These are phyloP conservation scores for Tipula unca DNA, from an alignment of 2,888 invertebrate species.

Conservation along the genomic window DNA sequence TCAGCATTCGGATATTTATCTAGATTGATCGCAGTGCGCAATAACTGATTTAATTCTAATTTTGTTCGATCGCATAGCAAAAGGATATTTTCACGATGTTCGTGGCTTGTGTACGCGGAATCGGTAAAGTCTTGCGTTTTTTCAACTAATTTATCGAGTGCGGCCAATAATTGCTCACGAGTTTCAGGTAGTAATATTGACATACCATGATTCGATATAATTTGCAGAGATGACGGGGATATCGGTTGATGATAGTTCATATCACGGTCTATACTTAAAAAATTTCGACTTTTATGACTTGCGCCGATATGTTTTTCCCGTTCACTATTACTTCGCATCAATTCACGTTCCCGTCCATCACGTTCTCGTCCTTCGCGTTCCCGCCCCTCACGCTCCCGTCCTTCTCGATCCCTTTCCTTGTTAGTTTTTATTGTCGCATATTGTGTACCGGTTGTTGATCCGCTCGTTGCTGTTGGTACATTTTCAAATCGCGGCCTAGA, in stretches of 20 bases:
- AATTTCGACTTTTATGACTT: conserved; percentile 25
- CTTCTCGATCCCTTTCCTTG: conserved; percentile 20
- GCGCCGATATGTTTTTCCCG: conserved; percentile 29
- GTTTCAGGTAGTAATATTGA: conserved; percentile 36
- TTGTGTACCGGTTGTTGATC: background rate
- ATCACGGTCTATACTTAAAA: conserved; percentile 28
- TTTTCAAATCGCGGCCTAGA: conserved; percentile 34
- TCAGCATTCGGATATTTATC: conserved; percentile 47
- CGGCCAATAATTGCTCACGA: conserved; percentile 74
- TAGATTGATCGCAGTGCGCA: conserved; percentile 76
- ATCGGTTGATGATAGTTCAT: conserved; percentile 8
- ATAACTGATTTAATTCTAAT: conserved; percentile 82
- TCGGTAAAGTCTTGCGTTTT: conserved; percentile 98
- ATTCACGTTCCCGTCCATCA: conserved; percentile 26
- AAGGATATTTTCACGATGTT: conserved; percentile 91
- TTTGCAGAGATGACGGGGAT: conserved; percentile 22
- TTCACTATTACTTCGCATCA: conserved; percentile 31
- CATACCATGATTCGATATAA: conserved; percentile 28
- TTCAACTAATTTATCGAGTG: conserved; percentile 86
- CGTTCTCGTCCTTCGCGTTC: background rate
- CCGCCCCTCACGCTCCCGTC: conserved; percentile 27
- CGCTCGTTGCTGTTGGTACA: background rate
- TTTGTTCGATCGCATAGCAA: conserved; percentile 82
- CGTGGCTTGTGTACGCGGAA: conserved; percentile 96
- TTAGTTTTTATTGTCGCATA: background rate